Evolutionary conservation across 2,888 invertebrate genomes (phyloP), one percentile per base, ranked within the genome.

Genomic region (Cheilosia grossa): DNA sequence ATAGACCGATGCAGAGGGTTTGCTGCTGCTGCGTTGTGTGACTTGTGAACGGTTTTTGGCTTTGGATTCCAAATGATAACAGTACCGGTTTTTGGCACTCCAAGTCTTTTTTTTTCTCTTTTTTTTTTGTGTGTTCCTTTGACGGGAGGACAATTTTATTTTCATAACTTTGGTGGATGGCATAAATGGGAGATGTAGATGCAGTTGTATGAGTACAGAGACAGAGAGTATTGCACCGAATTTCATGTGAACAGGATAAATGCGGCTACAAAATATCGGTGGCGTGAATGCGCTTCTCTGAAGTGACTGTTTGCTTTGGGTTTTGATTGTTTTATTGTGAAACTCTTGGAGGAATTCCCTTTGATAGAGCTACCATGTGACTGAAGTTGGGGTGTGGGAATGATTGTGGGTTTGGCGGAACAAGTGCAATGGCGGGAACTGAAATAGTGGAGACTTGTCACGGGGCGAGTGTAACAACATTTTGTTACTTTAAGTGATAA

Each of bases 1-100:
- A 85, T 77, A 87, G 86, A 82, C 85, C 82, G 87, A 81, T 85
- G 87, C 78, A 75, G 85, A 82, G 81, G 61, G 75, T 30, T 44
- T 33, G 70, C 64, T 77, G 80, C 49, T 69, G 85, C 63, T 82
- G 75, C 79, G 61, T 73, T 87, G 82, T 44, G 87, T 33, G 42
- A 42, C 77, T 54, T 58, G 58, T 58, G 58, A 73, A 73, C 37
- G 67, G 30, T 61, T 42, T 61, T 47, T 47, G 37, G 37, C 75
- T 85, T 85, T 66, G 66, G 53, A 69, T 79, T 69, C 69, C 47
- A 75, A 80, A 85, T 85, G 85, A 86, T 82, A 86, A 86, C 82
- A 86, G 58, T 61, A 61, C 49, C 56, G 66, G 59, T 66, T 75
- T 85, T 83, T 73, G 69, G 69, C 64, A 83, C 66, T 79, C 56